phyloP scores from a whole-genome alignment of 2,888 invertebrate species.

The Noctua comes region DNA sequence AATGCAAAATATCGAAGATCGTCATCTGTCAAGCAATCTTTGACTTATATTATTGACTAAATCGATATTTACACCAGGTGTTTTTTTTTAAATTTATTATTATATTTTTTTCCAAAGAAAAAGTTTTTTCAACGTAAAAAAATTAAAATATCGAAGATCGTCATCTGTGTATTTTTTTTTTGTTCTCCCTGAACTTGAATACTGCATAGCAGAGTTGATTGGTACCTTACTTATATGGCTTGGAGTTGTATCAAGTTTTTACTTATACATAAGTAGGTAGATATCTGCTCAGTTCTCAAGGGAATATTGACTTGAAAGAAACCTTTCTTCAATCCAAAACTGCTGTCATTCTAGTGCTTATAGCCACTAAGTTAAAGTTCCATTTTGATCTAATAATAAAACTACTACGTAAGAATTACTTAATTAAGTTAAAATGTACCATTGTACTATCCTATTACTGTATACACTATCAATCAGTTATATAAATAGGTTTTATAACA shows the following conservation, averaged over 20 bases:
- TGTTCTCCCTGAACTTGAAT: slow-evolving; percentile 42
- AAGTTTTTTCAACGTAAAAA: background rate
- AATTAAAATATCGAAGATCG: background rate
- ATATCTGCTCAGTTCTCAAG: background rate
- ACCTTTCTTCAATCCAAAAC: background rate
- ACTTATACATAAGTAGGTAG: background rate
- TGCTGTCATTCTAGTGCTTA: background rate
- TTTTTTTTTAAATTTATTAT: background rate
- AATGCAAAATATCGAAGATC: slow-evolving; percentile 1
- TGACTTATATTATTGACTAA: background rate
- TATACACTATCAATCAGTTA: slow-evolving; percentile 30
- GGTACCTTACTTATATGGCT: slow-evolving; percentile 14
- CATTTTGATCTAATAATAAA: background rate
- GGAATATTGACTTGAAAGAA: background rate
- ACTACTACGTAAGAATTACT: slow-evolving; percentile 14
- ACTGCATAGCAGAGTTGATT: slow-evolving; percentile 22
- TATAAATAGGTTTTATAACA: slow-evolving; percentile 32
- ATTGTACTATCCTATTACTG: background rate
- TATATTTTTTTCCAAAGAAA: background rate
- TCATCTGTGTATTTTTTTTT: slow-evolving; percentile 15
- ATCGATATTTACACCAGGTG: background rate
- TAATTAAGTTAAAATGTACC: slow-evolving; percentile 42
- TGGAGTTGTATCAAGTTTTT: slow-evolving; percentile 27
- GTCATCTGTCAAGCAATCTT: background rate
- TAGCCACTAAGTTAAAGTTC: slow-evolving; percentile 3